Evolutionary conservation across 2,113 vertebrate genomes (phyloP), one percentile per base, ranked within the genome.

Genomic region (Polypterus senegalus): DNA sequence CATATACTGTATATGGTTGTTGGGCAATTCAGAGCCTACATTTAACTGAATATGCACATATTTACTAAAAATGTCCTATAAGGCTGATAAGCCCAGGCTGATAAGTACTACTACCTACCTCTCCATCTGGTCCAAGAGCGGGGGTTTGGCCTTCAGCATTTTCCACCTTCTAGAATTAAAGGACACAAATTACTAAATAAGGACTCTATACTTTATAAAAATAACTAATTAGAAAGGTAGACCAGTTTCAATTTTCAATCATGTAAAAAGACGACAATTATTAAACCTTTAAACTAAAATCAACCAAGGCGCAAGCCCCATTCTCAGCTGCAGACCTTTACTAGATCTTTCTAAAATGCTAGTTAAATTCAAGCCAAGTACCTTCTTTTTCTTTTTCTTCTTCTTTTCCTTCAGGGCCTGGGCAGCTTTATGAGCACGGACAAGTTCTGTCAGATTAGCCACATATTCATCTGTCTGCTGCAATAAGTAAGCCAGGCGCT

Each of bases 391-490:
- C 78, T 96, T 98, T 67, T 94, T 93, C 77, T 95, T 93, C 48
- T 97, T 96, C 71, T 92, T 97, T 73, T 97, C 94, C 73, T 97
- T 97, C 65, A 94, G 90, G 0, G 93, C 94, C 72, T 98, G 95
- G 0, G 81, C 93, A 0, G 94, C 94, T 74, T 98, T 97, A 82
- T 98, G 95, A 45, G 96, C 93, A 3, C 93, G 77, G 67, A 98
- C 95, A 59, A 98, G 81, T 72, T 98, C 95, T 0, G 95, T 98
- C 66, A 98, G 91, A 79, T 97, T 98, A 60, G 93, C 95, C 67
- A 97, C 93, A 0, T 98, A 98, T 73, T 98, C 95, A 0, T 98
- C 94, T 0, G 95, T 98, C 84, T 98, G 95, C 81, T 98, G 95
- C 63, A 98, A 78, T 69, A 98, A 84, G 83, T 97, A 98, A 43